Conservation (phyloP, 1,140 invertebrate species). For the Tyrophagus putrescentiae region DNA sequence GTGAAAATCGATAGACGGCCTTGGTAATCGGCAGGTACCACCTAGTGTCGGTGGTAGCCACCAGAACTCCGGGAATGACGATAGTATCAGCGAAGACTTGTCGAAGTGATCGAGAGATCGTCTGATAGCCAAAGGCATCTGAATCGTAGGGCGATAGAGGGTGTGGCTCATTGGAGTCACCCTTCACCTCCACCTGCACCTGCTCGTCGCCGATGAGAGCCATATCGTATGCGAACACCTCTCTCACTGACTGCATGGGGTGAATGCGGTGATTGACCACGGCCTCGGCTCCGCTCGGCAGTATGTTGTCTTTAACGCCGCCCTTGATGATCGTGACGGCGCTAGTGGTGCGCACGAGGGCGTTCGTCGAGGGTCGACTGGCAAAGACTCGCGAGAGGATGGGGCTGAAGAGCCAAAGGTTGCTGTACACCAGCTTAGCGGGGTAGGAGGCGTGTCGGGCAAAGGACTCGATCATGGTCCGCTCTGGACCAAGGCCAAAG, state of each 20-base stretch:
- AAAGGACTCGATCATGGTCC: conserved; percentile 34
- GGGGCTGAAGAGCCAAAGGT: conserved; percentile 43
- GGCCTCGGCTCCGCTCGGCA: conserved; percentile 38
- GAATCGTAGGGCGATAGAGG: conserved; percentile 37
- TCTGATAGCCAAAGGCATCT: conserved; percentile 37
- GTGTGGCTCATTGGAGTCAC: conserved; percentile 31
- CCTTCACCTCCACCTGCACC: conserved; percentile 31
- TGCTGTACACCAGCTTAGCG: conserved; percentile 36
- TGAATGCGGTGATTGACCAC: conserved; percentile 43
- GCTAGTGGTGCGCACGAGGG: conserved; percentile 40
- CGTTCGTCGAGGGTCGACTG: conserved; percentile 34
- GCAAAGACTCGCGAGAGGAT: conserved; percentile 35
- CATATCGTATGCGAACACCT: conserved; percentile 39
- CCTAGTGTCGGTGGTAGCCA: conserved; percentile 42
- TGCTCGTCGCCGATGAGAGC: conserved; percentile 37
- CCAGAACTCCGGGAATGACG: conserved; percentile 38
- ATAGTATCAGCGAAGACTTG: conserved; percentile 37
- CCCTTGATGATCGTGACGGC: conserved; percentile 41
- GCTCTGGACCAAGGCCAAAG: conserved; percentile 40
- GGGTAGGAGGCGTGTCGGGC: conserved; percentile 34
- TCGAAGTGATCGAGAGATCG: conserved; percentile 36
- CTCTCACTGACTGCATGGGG: conserved; percentile 37
- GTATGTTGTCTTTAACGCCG: conserved; percentile 39
- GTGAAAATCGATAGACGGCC: conserved; percentile 41
- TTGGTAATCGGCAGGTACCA: conserved; percentile 39